Evolutionary conservation across 2,113 vertebrate genomes (phyloP), one percentile per base, ranked within the genome.

Genomic region (Elephas maximus): DNA sequence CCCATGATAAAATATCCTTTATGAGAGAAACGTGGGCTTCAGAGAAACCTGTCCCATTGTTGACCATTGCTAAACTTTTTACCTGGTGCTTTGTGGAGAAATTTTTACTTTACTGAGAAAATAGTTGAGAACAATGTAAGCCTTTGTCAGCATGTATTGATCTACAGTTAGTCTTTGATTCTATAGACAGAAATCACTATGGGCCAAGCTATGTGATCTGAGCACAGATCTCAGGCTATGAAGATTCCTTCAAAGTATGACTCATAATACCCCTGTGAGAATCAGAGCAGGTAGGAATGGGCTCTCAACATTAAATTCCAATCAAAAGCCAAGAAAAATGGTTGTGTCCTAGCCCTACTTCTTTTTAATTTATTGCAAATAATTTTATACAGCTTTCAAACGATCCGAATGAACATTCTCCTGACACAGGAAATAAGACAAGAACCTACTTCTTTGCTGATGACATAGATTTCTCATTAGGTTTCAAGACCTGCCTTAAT

Each of bases 131-230:
- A 97, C 84, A 98, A 97, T 97, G 92, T 41, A 85, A 77, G 26
- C 71, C 92, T 97, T 97, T 98, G 96, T 96, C 90, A 96, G 92
- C 10, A 95, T 33, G 90, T 95, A 97, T 82, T 97, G 96, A 96
- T 97, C 96, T 97, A 85, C 73, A 94, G 94, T 93, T 88, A 63
- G 92, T 37, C 97, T 98, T 98, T 98, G 90, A 97, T 97, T 97
- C 97, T 90, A 96, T 83, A 97, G 95, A 95, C 45, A 65, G 81
- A 62, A 94, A 92, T 91, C 92, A 95, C 94, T 81, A 88, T 76
- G 73, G 73, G 73, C 94, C 92, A 90, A 94, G 76, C 30, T 97
- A 86, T 96, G 94, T 97, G 97, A 98, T 97, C 97, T 96, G 95
- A 90, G 95, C 73, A 95, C 88, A 97, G 90, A 97, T 96, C 83